Base-by-base conservation (phyloP, 2,113 vertebrate genomes). In the Sorex fumeus region DNA sequence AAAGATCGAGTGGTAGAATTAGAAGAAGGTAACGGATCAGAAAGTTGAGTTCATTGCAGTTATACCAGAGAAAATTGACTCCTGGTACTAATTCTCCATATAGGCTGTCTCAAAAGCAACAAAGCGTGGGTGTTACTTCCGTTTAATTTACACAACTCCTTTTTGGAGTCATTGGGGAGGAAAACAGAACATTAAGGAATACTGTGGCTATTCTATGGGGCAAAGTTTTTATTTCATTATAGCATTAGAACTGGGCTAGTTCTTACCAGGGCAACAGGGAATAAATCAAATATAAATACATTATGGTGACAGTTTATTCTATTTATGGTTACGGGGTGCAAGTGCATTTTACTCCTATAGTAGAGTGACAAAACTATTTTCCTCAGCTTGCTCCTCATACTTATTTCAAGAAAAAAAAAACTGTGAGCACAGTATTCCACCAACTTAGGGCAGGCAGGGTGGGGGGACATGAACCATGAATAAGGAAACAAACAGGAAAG, bases 401-500 rank as follows among this genome's bases (percentile, higher is more conserved):
- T 71, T 88, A 83, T n/a, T 93, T 91, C 60, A 84, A 77, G 78
- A 19, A 71, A 86, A 70, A 94, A 88, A 84, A 27, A 92, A 91
- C 36, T 80, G 28, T 83, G 79, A 94, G 60, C 28, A 86, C 36
- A 88, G 16, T 74, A 66, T 90, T 86, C 80, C 40, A 81, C 25
- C 74, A 94, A 90, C 8, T 76, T 89, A 93, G 0, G 84, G 71
- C 25, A 77, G 66, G 74, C 84, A 77, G 34, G 47, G 71, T 72
- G 34, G 67, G 36, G 60, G n/a, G 50, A 34, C 32, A 84, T 11
- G 77, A 90, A 76, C 79, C 90, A 88, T 12, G 47, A 77, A 91
- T 87, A 19, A 28, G 50, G 40, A 95, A 94, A 85, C 84, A 97
- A 96, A 96, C 94, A 95, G 86, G 92, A 96, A 96, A 91, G 94